Conservation (phyloP, 92 coral and sea anemone genomes). For the Hydrozoanthus gracilis region DNA sequence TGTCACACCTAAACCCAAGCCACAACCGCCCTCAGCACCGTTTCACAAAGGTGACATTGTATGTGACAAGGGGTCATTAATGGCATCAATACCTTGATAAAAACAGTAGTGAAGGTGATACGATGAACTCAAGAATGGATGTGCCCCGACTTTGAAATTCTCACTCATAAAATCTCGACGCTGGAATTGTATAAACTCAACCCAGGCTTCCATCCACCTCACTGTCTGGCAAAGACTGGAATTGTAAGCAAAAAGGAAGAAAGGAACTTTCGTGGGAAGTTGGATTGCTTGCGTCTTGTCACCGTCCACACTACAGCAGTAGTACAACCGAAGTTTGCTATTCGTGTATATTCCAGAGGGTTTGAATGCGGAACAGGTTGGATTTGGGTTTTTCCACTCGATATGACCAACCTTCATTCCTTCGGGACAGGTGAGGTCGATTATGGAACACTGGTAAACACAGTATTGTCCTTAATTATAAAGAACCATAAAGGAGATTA, state of each 20-base stretch:
- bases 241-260: constrained; percentile 38
- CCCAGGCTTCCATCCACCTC: constrained; percentile 41
- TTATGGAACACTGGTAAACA: background rate
- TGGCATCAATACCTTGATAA: background rate
- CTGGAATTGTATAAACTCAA: constrained; percentile 10
- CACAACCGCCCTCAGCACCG: no score
- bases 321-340: background rate
- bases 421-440: background rate
- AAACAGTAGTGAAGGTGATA: constrained; percentile 11
- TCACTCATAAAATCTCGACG: background rate
- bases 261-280: background rate
- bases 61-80: background rate
- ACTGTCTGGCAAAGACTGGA: constrained; percentile 32
- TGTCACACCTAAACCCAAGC: no score
- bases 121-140: background rate
- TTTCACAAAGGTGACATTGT: background rate
- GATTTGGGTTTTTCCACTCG: background rate
- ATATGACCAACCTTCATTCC: constrained; percentile 12
- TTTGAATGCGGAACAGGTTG: no score
- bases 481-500: background rate
- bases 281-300: constrained; percentile 18
- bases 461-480: constrained; percentile 20
- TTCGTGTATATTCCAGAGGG: background rate
- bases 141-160: background rate
- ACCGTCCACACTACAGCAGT: constrained; percentile 19